Evolutionary conservation across 2,113 vertebrate genomes (phyloP).

Genomic region (Menidia beryllina): DNA sequence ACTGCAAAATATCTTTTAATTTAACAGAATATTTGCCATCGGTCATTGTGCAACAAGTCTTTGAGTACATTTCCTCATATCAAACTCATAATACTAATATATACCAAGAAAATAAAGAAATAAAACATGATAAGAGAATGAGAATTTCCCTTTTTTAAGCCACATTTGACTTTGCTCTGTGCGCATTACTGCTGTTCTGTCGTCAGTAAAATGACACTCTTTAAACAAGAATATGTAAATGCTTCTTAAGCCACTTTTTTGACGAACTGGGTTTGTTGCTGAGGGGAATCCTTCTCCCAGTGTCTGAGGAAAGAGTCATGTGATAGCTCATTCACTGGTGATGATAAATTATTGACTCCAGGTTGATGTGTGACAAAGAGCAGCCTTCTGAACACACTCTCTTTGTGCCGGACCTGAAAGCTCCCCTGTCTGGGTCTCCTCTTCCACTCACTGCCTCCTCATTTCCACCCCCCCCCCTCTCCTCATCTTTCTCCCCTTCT

Average conservation of each 20-base stretch:
- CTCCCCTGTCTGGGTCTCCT: constrained; percentile 45
- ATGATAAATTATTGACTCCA: constrained; percentile 69
- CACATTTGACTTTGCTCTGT: not conserved
- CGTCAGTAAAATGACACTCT: not conserved
- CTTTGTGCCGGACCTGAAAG: constrained; percentile 61
- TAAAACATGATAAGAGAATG: no score
- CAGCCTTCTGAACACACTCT: constrained; percentile 33
- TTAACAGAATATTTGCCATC: no score
- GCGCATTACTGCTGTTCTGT: not conserved
- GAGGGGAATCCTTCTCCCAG: constrained; percentile 2
- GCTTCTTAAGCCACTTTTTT: not conserved
- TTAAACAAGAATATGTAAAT: not conserved
- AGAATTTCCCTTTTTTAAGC: not conserved
- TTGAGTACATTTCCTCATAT: no score
- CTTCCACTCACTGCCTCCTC: constrained; percentile 26
- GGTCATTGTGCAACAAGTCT: no score
- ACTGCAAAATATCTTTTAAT: no score
- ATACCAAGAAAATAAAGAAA: no score
- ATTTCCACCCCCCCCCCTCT: not conserved
- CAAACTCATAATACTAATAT: no score
- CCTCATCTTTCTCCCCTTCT: not conserved
- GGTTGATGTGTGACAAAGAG: constrained; percentile 57
- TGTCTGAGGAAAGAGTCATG: constrained; percentile 12
- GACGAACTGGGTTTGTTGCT: not conserved
- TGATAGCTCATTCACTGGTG: constrained; percentile 19